Conservation (phyloP, 2,888 invertebrate genomes). For the Andrena minutula region DNA sequence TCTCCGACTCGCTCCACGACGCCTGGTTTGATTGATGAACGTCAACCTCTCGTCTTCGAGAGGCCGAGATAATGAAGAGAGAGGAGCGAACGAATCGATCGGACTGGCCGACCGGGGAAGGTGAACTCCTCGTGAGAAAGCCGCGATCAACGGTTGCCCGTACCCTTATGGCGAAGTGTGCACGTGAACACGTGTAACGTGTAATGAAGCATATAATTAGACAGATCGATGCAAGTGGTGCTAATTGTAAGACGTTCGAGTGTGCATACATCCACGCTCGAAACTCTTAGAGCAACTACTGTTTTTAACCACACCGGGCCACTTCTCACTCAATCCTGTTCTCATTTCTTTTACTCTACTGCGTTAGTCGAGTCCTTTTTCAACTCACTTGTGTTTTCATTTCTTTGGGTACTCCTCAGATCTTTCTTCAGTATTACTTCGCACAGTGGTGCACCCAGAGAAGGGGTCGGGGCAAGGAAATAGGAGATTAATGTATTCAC, state of each 20-base stretch:
- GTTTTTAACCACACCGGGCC: not conserved
- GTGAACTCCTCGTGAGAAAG: constrained; percentile 54
- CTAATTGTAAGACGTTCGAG: constrained; percentile 2
- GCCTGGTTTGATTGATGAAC: constrained; percentile 45
- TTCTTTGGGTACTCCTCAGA: no score
- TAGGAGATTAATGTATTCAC: no score
- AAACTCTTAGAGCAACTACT: no score
- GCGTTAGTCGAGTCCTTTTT: no score
- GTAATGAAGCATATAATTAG: constrained; percentile 58
- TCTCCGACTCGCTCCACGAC: constrained; percentile 10
- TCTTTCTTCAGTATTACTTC: no score
- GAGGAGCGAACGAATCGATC: constrained; percentile 36
- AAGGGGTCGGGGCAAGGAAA: no score
- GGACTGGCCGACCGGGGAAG: constrained; percentile 37
- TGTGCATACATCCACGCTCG: not conserved
- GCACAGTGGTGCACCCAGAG: no score
- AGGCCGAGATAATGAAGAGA: constrained; percentile 42
- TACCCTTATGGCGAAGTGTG: constrained; percentile 17
- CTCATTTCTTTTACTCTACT: no score
- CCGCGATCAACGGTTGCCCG: constrained; percentile 43
- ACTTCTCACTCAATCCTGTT: not conserved
- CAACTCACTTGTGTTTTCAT: no score
- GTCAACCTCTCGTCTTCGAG: constrained; percentile 33
- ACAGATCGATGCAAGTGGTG: constrained; percentile 47
- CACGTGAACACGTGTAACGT: constrained; percentile 54